phyloP scores from a whole-genome alignment of 1,140 invertebrate genomes.

The Colletes latitarsis region DNA sequence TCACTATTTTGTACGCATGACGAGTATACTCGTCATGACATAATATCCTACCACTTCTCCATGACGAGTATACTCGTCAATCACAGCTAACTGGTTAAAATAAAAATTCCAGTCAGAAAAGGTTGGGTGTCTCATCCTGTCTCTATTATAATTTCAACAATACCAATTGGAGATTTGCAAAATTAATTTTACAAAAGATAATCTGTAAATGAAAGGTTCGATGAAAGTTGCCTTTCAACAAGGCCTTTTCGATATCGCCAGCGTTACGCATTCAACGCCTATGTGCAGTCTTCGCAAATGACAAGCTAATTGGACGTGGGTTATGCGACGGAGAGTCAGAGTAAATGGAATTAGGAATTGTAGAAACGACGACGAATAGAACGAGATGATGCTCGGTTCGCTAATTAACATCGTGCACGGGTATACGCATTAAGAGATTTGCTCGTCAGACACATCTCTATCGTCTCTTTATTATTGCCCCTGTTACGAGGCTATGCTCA shows the following conservation, averaged over 20 bases:
- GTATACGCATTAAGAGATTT: conserved; percentile 55
- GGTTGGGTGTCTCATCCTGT: too few relatives aligned
- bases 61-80: too few relatives aligned
- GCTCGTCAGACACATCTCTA: conserved; percentile 48
- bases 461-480: conserved; percentile 52
- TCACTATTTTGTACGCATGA: too few relatives aligned
- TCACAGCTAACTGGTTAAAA: too few relatives aligned
- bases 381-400: conserved; percentile 10
- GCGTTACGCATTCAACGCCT: too few relatives aligned
- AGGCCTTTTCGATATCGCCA: too few relatives aligned
- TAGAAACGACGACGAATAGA: conserved; percentile 41
- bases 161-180: too few relatives aligned
- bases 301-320: conserved; percentile 43
- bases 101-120: too few relatives aligned
- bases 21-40: too few relatives aligned
- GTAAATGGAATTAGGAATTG: conserved; percentile 60
- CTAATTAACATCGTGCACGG: conserved; percentile 49
- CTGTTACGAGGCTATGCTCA: conserved; percentile 36
- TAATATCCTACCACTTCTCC: too few relatives aligned
- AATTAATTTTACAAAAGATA: too few relatives aligned
- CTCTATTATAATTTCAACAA: too few relatives aligned
- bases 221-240: not conserved
- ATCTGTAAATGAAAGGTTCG: not conserved
- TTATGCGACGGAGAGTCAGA: conserved; percentile 34
- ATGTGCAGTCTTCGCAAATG: not conserved